Evolutionary conservation across 2,888 invertebrate genomes (phyloP).

Genomic region (Lasioglossum pauxillum): DNA sequence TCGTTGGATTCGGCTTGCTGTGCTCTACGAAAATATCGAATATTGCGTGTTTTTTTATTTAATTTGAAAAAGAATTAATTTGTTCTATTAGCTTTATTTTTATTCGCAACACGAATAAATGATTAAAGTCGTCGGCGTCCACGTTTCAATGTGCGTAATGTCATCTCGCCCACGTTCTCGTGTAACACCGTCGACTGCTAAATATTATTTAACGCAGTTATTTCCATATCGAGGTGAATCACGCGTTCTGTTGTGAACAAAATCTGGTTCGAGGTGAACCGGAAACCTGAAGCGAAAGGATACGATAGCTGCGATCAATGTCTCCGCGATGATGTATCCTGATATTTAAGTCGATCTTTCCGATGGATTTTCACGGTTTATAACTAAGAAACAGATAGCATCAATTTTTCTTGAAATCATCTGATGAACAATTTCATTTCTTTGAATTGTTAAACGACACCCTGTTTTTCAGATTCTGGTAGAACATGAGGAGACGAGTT

Average conservation of each 20-base stretch:
- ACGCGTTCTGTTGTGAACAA: conserved; percentile 11
- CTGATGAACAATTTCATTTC: too few species aligned
- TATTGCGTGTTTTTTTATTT: neutral
- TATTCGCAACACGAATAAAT: too few species aligned
- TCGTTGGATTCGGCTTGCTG: neutral
- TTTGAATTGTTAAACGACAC: too few species aligned
- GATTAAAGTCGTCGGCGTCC: neutral
- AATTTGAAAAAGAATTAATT: neutral
- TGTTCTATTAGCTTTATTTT: neutral
- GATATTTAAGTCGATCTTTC: neutral
- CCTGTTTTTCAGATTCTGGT: neutral
- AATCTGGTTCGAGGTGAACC: conserved; percentile 60
- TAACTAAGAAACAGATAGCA: neutral
- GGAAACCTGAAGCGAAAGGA: conserved; percentile 58
- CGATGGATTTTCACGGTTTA: neutral
- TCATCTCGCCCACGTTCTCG: neutral
- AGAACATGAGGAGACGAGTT: neutral
- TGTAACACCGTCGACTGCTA: neutral
- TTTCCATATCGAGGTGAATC: conserved; percentile 48
- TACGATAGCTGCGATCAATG: conserved; percentile 51
- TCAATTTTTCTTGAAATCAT: too few species aligned
- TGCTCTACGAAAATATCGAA: neutral
- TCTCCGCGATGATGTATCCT: neutral
- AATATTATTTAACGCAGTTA: conserved; percentile 9
- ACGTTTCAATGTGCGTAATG: neutral